phyloP scores from a whole-genome alignment of 2,888 invertebrate genomes.

The Mesorhabditis spiculigera region DNA sequence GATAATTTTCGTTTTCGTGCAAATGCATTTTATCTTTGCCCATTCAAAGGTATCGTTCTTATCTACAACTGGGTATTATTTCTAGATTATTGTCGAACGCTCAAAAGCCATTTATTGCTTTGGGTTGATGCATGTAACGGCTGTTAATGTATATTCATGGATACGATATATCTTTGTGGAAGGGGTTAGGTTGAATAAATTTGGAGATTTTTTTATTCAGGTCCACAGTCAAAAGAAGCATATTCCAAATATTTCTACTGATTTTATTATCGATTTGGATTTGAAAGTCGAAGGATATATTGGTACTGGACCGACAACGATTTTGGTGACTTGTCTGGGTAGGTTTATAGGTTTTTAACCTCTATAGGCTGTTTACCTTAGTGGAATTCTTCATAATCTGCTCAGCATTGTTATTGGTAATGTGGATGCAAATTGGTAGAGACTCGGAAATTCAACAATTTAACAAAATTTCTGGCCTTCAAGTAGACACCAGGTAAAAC shows the following conservation, averaged over 20 bases:
- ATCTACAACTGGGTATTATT: not conserved
- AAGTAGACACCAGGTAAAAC: too few species aligned
- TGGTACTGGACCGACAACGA: not conserved
- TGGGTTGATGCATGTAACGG: conserved; percentile 4
- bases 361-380: not conserved
- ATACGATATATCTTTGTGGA: not conserved
- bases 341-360: not conserved
- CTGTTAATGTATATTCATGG: not conserved
- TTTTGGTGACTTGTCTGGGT: not conserved
- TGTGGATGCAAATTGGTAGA: not conserved
- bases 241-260: not conserved
- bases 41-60: not conserved
- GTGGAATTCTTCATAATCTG: not conserved
- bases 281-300: not conserved
- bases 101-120: not conserved
- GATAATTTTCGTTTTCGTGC: not conserved
- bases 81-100: conserved; percentile 1
- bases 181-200: not conserved
- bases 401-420: not conserved
- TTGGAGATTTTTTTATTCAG: not conserved
- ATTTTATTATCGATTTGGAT: not conserved
- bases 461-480: too few species aligned
- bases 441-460: not conserved
- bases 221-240: not conserved
- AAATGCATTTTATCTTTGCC: conserved; percentile 3